These are phyloP conservation scores for Biston betularia DNA, from an alignment of 2,888 invertebrate species.

Conservation along the genomic window DNA sequence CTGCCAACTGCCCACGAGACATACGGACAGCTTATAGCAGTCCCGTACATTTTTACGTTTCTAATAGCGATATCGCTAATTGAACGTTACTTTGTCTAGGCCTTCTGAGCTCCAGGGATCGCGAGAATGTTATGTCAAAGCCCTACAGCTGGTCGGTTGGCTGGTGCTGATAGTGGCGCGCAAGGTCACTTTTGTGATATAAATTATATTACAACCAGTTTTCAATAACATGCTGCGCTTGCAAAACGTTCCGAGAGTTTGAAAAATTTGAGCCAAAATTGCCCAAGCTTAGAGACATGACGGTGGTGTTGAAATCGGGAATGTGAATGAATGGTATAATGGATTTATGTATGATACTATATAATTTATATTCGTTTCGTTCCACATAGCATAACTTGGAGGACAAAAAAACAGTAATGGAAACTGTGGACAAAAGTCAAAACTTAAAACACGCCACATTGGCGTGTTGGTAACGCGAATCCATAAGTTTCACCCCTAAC, in stretches of 20 bases:
- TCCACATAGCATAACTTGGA: too few relatives aligned
- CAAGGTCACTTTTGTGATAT: slow-evolving; percentile 35
- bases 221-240: slow-evolving; percentile 39
- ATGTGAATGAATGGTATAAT: slow-evolving; percentile 6
- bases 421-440: neutral
- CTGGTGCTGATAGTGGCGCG: slow-evolving; percentile 22
- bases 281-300: slow-evolving; percentile 31
- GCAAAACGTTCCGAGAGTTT: slow-evolving; percentile 44
- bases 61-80: too few relatives aligned
- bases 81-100: too few relatives aligned
- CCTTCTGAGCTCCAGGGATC: neutral
- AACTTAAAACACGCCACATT: too few relatives aligned
- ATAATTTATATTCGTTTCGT: too few relatives aligned
- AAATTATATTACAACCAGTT: slow-evolving; percentile 33
- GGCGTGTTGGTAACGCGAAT: neutral
- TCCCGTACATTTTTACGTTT: too few relatives aligned
- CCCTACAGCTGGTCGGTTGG: slow-evolving; percentile 28
- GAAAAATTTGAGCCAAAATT: slow-evolving; percentile 41
- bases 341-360: too few relatives aligned
- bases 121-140: slow-evolving; percentile 28
- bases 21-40: too few relatives aligned
- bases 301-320: slow-evolving; percentile 30
- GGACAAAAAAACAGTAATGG: slow-evolving; percentile 5
- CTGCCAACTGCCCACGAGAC: too few relatives aligned
- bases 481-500: too few relatives aligned